Evolutionary conservation across 2,888 invertebrate genomes (phyloP).

Genomic region (Plagodis dolabraria): DNA sequence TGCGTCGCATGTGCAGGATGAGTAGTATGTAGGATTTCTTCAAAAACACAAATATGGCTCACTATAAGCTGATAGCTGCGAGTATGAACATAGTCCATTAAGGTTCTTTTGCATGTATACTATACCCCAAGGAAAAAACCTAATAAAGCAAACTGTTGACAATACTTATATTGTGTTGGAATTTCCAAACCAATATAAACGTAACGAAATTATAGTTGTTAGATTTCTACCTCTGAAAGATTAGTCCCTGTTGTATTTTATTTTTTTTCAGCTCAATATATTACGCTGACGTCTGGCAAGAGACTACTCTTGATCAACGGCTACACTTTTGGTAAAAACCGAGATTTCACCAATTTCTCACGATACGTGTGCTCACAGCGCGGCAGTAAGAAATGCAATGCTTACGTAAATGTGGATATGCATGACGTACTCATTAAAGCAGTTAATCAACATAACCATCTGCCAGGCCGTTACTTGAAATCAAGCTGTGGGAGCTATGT

Average conservation of each 20-base stretch:
- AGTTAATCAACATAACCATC: neutral
- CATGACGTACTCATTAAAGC: neutral
- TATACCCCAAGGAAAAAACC: too few species aligned
- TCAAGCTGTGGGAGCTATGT: neutral
- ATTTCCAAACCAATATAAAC: too few species aligned
- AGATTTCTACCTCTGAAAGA: neutral
- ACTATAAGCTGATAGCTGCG: too few species aligned
- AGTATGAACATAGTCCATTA: too few species aligned
- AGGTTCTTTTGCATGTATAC: too few species aligned
- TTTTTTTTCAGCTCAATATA: neutral
- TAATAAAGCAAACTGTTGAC: too few species aligned
- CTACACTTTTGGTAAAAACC: slow-evolving; percentile 2
- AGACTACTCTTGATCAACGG: slow-evolving; percentile 1
- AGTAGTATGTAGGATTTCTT: too few species aligned
- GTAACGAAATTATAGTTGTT: neutral
- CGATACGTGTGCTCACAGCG: slow-evolving; percentile 4
- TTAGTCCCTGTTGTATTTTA: neutral
- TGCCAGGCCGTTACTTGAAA: neutral
- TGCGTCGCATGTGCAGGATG: too few species aligned
- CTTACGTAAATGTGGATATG: neutral
- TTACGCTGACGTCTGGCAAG: neutral
- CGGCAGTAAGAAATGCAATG: neutral
- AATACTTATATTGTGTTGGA: too few species aligned
- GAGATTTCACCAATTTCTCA: neutral
- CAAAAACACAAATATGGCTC: too few species aligned